A percentile compares a stretch with the other conserved stretches of the same genome.
Conservation (phyloP, 2,113 vertebrate species). For the Rousettus leschenaultii region DNA sequence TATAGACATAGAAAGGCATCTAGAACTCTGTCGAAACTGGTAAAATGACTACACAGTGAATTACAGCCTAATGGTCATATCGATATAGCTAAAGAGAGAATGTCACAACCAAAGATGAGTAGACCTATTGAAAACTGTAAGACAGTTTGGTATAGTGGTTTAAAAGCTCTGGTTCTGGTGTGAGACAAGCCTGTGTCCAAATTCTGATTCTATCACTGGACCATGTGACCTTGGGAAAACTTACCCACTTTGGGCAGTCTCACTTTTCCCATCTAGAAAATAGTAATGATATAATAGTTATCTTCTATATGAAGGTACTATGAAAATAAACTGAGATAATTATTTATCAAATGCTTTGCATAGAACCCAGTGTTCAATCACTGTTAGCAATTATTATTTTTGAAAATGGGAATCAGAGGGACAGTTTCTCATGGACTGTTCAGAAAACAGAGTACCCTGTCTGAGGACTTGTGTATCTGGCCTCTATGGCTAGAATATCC, state of each 20-base stretch:
- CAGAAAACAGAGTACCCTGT: not conserved
- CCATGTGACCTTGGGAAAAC: not conserved
- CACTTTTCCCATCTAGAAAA: not conserved
- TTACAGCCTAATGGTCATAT: not conserved
- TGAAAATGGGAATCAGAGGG: not conserved
- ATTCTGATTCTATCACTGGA: not conserved
- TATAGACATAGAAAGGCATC: not conserved
- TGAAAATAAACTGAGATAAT: slow-evolving; percentile 15
- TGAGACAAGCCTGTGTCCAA: not conserved
- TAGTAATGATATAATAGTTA: not conserved
- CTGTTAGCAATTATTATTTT: not conserved
- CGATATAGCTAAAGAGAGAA: not conserved
- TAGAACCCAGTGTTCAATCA: not conserved
- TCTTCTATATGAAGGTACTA: not conserved
- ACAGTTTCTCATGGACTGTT: not conserved
- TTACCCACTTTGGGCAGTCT: not conserved
- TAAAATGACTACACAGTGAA: not conserved
- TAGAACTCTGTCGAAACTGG: not conserved
- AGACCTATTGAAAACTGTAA: not conserved
- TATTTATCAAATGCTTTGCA: not conserved
- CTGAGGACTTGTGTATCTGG: not conserved
- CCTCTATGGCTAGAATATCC: not conserved
- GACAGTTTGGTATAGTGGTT: not conserved
- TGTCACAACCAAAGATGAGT: not conserved
- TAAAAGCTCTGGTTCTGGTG: not conserved